phyloP scores from a whole-genome alignment of 2,797 vertebrate genomes.

The Cyprinella venusta region DNA sequence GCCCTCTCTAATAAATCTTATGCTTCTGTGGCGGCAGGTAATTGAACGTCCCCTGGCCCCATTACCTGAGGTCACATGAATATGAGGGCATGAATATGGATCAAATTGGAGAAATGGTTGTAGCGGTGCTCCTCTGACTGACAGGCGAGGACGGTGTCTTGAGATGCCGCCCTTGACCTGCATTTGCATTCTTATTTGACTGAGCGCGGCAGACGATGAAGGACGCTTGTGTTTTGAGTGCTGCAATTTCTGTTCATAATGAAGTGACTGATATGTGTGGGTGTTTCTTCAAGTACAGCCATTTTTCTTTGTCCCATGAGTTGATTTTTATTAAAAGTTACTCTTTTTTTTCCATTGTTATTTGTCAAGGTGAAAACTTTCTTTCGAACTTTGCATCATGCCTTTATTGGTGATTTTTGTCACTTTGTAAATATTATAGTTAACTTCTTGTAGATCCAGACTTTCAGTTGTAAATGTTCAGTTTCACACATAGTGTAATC shows the following conservation, averaged over 20 bases:
- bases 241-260: conserved; percentile 3
- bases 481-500: background rate
- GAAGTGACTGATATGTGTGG: conserved; percentile 21
- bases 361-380: background rate
- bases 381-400: background rate
- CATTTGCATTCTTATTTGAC: conserved; percentile 63
- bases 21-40: conserved; percentile 45
- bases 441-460: background rate
- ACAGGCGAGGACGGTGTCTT: conserved; percentile 43
- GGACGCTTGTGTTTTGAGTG: conserved; percentile 36
- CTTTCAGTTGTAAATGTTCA: background rate
- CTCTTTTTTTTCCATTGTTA: background rate
- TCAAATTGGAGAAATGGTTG: conserved; percentile 46
- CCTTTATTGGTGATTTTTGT: background rate
- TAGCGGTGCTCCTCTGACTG: conserved; percentile 48
- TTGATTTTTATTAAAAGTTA: background rate
- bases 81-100: conserved; percentile 61
- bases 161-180: conserved; percentile 46
- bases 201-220: background rate
- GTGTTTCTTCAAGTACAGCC: background rate
- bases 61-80: conserved; percentile 55
- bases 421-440: background rate
- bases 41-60: conserved; percentile 52
- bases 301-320: background rate
- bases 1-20: conserved; percentile 54